Evolutionary conservation across 2,113 vertebrate genomes (phyloP), one percentile per base, ranked within the genome.

Genomic region (Tachuris rubrigastra): DNA sequence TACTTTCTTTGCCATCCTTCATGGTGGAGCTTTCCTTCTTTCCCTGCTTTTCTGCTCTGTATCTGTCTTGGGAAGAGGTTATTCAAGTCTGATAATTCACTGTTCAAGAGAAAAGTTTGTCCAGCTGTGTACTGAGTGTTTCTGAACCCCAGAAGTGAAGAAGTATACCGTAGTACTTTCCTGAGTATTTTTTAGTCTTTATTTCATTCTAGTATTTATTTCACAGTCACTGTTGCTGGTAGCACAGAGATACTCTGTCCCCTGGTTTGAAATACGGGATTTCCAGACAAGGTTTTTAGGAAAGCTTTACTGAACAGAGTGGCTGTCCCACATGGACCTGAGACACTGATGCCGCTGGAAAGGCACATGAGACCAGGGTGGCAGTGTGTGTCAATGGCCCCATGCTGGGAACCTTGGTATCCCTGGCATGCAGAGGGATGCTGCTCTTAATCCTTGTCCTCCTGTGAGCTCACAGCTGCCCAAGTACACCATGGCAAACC

Each of bases 331-430:
- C 15, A 20, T 0, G 0, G 59, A 60, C 17, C 46, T 15, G 59
- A 88, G 71, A 8, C 2, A 5, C 0, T 2, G 8, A 23, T 69
- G 44, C 63, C 66, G 55, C 77, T 63, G n/a, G 50, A 81, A 39
- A 71, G n/a, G 12, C 33, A 52, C 1, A 0, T 1, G 14, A 33
- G 20, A 28, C 6, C 49, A 37, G 31, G 22, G 5, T 55, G 62
- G 10, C 46, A 8, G 24, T 3, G 28, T 1, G 4, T 53, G 47
- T 33, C n/a, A 11, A 5, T 0, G 2, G 4, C 15, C 42, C 17
- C 2, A 0, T 35, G 44, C 35, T 8, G 27, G 52, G 28, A 73
- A 13, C 24, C 8, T 5, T 2, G 9, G 9, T n/a, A 37, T n/a
- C 22, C 33, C 14, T 1, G 4, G 41, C 5, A 3, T 31, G 52